Conservation (phyloP, 2,797 vertebrate genomes). For the Adelosebastes latens region DNA sequence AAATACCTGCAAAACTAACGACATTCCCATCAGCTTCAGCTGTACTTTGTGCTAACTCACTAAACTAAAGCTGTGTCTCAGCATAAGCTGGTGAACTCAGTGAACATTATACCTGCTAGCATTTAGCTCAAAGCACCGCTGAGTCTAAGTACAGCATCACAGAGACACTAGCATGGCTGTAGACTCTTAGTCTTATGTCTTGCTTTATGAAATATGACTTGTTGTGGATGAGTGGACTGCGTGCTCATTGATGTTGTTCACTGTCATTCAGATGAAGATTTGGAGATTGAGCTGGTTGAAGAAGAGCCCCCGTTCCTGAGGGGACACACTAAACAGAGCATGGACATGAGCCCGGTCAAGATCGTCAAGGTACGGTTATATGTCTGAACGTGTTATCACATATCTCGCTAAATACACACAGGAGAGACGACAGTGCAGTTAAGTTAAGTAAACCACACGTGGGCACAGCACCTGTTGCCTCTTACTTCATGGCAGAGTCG, state of each 20-base stretch:
- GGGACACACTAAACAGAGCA: conserved; percentile 98
- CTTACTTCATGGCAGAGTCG: too few relatives aligned
- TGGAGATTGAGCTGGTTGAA: conserved; percentile 97
- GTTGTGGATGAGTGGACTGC: not conserved
- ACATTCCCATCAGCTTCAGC: not conserved
- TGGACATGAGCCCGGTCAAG: conserved; percentile 99
- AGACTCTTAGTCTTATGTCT: not conserved
- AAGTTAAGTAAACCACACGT: not conserved
- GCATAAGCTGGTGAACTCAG: not conserved
- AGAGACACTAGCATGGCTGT: not conserved
- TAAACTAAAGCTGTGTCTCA: not conserved
- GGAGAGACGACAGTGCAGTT: not conserved
- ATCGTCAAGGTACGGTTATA: conserved; percentile 91
- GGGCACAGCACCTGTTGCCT: too few relatives aligned
- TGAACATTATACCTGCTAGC: not conserved
- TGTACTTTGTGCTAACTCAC: not conserved
- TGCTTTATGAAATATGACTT: not conserved
- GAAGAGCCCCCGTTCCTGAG: conserved; percentile 97
- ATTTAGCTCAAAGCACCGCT: not conserved
- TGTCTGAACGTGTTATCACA: not conserved
- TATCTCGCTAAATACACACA: not conserved
- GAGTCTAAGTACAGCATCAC: not conserved
- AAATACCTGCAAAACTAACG: not conserved
- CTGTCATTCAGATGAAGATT: conserved; percentile 89
- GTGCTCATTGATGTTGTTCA: not conserved